These are phyloP conservation scores for Microcebus tavaratra DNA, from an alignment of 2,113 vertebrate genomes.

Conservation along the genomic window DNA sequence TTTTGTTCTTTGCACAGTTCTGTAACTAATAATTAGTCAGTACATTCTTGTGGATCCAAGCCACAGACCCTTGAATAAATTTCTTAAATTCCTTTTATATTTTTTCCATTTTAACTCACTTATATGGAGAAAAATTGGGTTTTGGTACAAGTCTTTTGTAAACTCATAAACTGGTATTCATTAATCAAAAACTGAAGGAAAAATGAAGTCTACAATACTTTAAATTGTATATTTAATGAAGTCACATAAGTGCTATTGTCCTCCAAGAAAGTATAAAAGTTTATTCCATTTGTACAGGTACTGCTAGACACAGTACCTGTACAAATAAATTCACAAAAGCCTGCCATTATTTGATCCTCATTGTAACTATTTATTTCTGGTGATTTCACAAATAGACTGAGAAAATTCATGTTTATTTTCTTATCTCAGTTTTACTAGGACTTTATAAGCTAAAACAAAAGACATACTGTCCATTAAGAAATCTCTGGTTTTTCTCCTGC, in stretches of 20 bases:
- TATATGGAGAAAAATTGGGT: neutral
- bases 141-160: neutral
- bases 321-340: neutral
- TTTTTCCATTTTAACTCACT: neutral
- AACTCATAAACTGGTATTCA: neutral
- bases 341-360: neutral
- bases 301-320: too few species aligned
- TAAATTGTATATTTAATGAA: neutral
- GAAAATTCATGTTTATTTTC: neutral
- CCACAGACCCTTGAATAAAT: neutral
- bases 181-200: neutral
- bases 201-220: neutral
- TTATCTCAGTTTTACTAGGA: neutral
- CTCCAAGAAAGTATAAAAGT: neutral
- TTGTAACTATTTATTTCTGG: neutral
- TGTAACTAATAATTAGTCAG: neutral
- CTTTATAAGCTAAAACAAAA: neutral
- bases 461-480: neutral
- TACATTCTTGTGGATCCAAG: neutral
- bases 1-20: neutral
- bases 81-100: neutral
- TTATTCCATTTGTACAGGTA: constrained; percentile 8
- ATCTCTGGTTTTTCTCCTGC: neutral
- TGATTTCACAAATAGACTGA: neutral
- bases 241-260: neutral